Evolutionary conservation across 1,140 invertebrate species (phyloP).

Genomic region (Steinernema khuongi): DNA sequence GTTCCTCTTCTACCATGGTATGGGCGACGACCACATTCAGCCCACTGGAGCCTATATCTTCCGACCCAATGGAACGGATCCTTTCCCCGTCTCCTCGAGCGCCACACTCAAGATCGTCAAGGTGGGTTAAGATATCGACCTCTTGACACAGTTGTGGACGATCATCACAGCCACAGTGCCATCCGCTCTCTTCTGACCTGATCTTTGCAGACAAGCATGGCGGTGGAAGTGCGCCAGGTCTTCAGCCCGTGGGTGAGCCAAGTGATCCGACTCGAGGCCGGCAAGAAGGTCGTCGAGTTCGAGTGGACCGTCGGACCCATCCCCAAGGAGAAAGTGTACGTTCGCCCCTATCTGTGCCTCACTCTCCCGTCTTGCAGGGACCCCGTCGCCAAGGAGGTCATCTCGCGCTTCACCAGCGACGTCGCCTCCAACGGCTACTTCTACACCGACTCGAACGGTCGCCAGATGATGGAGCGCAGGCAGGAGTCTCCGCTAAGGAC

Average conservation of each 20-base stretch:
- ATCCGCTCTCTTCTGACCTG: too few relatives aligned
- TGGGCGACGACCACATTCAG: slow-evolving; percentile 57
- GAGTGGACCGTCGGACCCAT: slow-evolving; percentile 91
- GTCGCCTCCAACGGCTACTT: slow-evolving; percentile 69
- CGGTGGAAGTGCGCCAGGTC: slow-evolving; percentile 76
- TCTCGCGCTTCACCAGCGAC: slow-evolving; percentile 68
- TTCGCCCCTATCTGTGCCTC: neutral
- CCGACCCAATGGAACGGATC: slow-evolving; percentile 65
- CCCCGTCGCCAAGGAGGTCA: slow-evolving; percentile 73
- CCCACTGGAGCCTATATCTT: slow-evolving; percentile 83
- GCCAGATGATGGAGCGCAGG: slow-evolving; percentile 74
- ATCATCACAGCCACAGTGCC: too few relatives aligned
- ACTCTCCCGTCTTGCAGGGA: slow-evolving; percentile 64
- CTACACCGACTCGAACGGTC: slow-evolving; percentile 88
- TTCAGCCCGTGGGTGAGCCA: slow-evolving; percentile 74
- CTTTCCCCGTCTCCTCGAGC: slow-evolving; percentile 27
- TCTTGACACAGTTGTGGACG: too few relatives aligned
- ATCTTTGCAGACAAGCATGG: slow-evolving; percentile 61
- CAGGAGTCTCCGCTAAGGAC: slow-evolving; percentile 34
- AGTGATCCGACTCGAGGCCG: slow-evolving; percentile 71
- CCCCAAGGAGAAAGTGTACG: slow-evolving; percentile 62
- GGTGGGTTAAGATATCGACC: slow-evolving; percentile 33
- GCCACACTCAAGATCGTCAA: slow-evolving; percentile 35
- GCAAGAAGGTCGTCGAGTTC: slow-evolving; percentile 70
- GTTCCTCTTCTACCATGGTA: slow-evolving; percentile 73